Base-by-base conservation (phyloP, 2,797 vertebrate species). In the Melanotaenia boesemani region DNA sequence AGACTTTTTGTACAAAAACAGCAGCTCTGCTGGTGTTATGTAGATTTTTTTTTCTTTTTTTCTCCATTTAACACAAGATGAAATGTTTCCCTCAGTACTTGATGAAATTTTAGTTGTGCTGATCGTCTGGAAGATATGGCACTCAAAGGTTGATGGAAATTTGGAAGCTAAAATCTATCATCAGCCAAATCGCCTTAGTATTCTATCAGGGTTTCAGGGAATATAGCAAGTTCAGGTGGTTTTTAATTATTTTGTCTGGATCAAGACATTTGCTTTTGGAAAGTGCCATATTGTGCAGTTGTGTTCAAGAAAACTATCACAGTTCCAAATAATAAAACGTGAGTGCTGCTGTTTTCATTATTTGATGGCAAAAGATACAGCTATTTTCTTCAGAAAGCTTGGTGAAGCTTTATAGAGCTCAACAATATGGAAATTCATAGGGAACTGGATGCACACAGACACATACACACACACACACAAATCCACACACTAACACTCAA, bases 71-170 rank as follows among this genome's bases (percentile, higher is more conserved):
- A 72, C 61, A 65, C 54, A 62, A 41, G 34, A 52, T 63, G 34
- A 32, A 83, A 80, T 72, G 56, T 67, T 83, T 86, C 80, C 67
- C 55, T 77, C 46, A 24, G 61, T 7, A 12, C 46, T 62, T 3
- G 26, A 79, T 81, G 41, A 73, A 67, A 81, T 55, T 4, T 67
- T 16, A 55, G 56, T 58, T 67, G 39, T 9, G 6, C 63, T 30
- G 76, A 83, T 84, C 77, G 67, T 64, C 60, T 75, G 34, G 39
- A 37, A 66, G 71, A 86, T 78, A 84, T 86, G 68, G 80, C 41
- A 41, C 44, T 54, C 46, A 67, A 50, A 61, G 55, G 22, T 67
- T 73, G 57, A 87, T 76, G 77, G 79, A 84, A 86, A 91, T 72
- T 67, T 48, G 79, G 79, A 88, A 73, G 24, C 63, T 52, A 18